Conservation (phyloP, 37 sponge, comb jelly and placozoan species). For the Hexactinellida sp. region DNA sequence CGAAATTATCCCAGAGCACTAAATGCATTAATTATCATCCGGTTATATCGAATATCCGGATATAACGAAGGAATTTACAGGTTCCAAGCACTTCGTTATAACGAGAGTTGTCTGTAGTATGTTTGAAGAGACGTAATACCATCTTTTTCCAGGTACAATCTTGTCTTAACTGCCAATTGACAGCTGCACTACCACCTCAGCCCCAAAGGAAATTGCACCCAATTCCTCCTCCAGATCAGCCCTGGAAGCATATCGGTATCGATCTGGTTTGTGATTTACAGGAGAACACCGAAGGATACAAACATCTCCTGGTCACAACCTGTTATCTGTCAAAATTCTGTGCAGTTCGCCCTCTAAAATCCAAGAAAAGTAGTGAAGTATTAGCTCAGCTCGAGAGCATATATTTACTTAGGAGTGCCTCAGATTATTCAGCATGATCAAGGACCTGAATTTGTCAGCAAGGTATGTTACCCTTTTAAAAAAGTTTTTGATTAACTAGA, state of each 20-base stretch:
- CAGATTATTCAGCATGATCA: conserved; percentile 10
- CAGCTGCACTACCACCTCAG: conserved; percentile 10
- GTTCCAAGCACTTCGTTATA: no score
- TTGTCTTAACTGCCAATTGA: neutral
- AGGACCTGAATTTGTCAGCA: neutral
- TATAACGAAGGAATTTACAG: no score
- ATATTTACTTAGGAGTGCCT: neutral
- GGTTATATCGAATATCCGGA: no score
- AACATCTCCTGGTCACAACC: neutral
- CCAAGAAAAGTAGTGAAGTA: neutral
- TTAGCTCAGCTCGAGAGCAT: neutral
- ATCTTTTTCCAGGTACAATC: neutral
- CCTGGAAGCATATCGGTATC: conserved; percentile 5
- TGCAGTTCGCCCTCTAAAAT: neutral
- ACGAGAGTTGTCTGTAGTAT: neutral
- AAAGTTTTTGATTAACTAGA: no score
- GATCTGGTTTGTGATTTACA: conserved; percentile 12
- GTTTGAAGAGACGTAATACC: neutral
- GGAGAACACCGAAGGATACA: conserved; percentile 11
- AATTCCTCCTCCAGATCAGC: conserved; percentile 11
- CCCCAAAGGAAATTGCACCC: neutral
- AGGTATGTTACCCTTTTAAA: neutral
- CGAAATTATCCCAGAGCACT: no score
- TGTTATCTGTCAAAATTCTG: conserved; percentile 11
- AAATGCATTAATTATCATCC: no score